Evolutionary conservation across 2,113 vertebrate genomes (phyloP).

Genomic region (Cyanoderma ruficeps): DNA sequence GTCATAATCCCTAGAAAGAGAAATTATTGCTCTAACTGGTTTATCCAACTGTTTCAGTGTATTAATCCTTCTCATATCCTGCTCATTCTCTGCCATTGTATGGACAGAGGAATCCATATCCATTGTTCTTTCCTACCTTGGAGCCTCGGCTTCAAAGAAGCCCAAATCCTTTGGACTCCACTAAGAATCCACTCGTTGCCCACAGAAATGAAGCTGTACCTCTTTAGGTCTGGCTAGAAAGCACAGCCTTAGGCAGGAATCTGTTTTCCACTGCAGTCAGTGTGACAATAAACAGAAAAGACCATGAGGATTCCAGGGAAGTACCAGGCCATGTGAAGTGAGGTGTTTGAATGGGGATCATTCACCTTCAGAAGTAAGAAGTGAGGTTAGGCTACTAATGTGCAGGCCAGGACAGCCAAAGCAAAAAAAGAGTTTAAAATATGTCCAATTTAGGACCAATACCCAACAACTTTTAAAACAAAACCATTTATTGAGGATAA

Average conservation of each 20-base stretch:
- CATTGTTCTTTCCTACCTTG: background rate
- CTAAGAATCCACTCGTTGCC: background rate
- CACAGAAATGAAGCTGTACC: background rate
- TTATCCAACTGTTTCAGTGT: background rate
- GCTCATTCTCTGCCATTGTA: background rate
- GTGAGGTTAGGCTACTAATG: background rate
- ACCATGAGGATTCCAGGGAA: background rate
- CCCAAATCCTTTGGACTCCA: background rate
- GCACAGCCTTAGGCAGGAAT: background rate
- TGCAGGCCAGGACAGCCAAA: background rate
- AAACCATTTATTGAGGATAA: background rate
- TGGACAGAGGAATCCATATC: background rate
- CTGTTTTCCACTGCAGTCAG: background rate
- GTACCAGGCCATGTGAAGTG: background rate
- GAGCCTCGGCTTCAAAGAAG: background rate
- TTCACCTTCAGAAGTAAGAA: background rate
- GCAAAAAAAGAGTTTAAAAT: background rate
- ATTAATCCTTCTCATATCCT: background rate
- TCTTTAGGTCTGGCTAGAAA: background rate
- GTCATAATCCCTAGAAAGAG: background rate
- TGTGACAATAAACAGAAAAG: background rate
- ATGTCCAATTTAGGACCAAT: background rate
- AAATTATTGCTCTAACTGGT: background rate
- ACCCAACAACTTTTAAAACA: background rate
- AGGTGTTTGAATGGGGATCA: background rate